Conservation (phyloP, 2,113 vertebrate genomes). For the Xyrauchen texanus region DNA sequence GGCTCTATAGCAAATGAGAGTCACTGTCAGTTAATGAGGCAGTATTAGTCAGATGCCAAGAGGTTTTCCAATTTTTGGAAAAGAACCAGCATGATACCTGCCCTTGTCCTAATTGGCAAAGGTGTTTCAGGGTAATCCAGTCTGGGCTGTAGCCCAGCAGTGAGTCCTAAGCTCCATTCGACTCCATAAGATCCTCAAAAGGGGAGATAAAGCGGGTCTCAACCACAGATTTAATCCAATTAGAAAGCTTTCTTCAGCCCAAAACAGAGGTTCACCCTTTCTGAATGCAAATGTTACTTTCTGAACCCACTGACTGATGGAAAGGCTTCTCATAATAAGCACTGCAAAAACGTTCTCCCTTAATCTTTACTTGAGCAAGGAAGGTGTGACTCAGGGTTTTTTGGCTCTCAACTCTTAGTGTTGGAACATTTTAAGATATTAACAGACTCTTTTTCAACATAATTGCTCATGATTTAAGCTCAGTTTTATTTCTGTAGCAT, state of each 20-base stretch:
- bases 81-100: conserved; percentile 72
- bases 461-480: too few species aligned
- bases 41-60: conserved; percentile 67
- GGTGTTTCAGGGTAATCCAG: conserved; percentile 67
- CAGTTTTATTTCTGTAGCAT: too few species aligned
- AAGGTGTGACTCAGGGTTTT: neutral
- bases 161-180: conserved; percentile 55
- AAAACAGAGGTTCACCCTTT: conserved; percentile 66
- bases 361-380: neutral
- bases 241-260: conserved; percentile 65
- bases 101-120: conserved; percentile 74
- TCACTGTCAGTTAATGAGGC: conserved; percentile 58
- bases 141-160: conserved; percentile 37
- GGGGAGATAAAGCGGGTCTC: conserved; percentile 56
- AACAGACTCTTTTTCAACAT: too few species aligned
- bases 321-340: conserved; percentile 41
- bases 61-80: conserved; percentile 65
- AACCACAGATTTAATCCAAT: conserved; percentile 75
- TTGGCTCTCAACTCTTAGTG: neutral
- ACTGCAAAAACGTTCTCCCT: neutral
- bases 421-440: neutral
- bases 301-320: conserved; percentile 57
- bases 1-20: conserved; percentile 48
- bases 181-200: conserved; percentile 60
- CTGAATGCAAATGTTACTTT: conserved; percentile 65